These are phyloP conservation scores for Minunthozetes semirufus DNA, from an alignment of 2,888 invertebrate genomes.

Conservation along the genomic window DNA sequence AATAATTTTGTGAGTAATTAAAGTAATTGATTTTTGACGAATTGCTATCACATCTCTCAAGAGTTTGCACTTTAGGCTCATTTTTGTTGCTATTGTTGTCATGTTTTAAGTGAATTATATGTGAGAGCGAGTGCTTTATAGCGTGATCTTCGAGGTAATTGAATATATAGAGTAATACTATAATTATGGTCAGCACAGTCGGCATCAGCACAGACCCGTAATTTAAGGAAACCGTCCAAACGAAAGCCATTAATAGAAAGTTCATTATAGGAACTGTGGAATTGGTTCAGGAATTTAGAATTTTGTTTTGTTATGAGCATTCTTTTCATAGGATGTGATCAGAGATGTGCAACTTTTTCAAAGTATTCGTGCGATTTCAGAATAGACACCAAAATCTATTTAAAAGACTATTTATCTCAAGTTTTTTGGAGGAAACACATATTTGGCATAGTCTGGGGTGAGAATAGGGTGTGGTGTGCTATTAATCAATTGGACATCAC, in stretches of 20 bases:
- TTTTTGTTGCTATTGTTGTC: not conserved
- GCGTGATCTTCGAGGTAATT: conserved; percentile 7
- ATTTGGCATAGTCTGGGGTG: too few relatives aligned
- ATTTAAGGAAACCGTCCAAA: conserved; percentile 8
- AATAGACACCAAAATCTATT: too few relatives aligned
- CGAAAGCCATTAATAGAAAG: not conserved
- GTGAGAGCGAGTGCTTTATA: not conserved
- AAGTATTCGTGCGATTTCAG: too few relatives aligned
- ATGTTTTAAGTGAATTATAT: conserved; percentile 12
- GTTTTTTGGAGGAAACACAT: not conserved
- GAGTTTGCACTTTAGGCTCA: not conserved
- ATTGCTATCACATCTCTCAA: not conserved
- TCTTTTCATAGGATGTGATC: too few relatives aligned
- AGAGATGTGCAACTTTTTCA: too few relatives aligned
- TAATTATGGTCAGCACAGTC: not conserved
- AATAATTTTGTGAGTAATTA: not conserved
- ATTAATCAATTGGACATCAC: too few relatives aligned
- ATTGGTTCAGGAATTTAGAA: too few relatives aligned
- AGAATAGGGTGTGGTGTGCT: too few relatives aligned
- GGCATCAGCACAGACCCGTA: conserved; percentile 14
- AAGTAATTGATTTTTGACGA: not conserved
- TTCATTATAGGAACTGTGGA: conserved; percentile 10
- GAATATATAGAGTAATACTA: not conserved
- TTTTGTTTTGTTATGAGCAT: too few relatives aligned
- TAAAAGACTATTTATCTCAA: not conserved